Evolutionary conservation across 92 coral and sea anemone genomes (phyloP), one percentile per base, ranked within the genome.

Genomic region (Umimayanthus kanabou): DNA sequence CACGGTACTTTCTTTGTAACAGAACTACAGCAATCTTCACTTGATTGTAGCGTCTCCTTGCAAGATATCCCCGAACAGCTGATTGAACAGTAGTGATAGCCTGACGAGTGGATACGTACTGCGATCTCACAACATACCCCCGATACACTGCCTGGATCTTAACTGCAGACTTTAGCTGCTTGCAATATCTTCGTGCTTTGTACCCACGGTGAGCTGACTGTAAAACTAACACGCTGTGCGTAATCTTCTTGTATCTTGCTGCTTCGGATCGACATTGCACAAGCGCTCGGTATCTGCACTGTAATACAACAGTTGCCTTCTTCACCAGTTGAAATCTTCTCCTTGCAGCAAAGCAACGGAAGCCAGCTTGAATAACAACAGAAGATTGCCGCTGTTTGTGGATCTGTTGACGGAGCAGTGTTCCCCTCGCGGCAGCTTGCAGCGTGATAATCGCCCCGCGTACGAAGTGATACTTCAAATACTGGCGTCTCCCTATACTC

Each of bases 91-190:
- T 45, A 30, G 92, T 58, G 42, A 85, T 80, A 20, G 98, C 92
- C 66, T 66, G 71, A 33, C 82, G 88, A 29, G 77, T 81, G 22
- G 85, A 77, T 73, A 58, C 28, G 73, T 90, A 88, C 84, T 79
- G 85, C 75, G 84, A 87, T 72, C 96, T 90, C 16, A 85, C 95
- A 78, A 65, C 69, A 64, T 82, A 84, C 14, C 94, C 94, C 85
- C 95, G 92, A 80, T 88, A 96, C 33, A 47, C 47, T 26, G 96
- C 85, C 73, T 95, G 98, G 25, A 96, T 78, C 86, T 80, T 86
- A 40, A 94, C 50, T 39, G 91, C 89, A 37, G 95, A 85, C 53
- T 88, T 90, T 14, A 74, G 45, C 37, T 61, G 49, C 26, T 92
- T 78, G 78, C 37, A 94, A 33, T 74, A 40, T 65, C 64, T 43